phyloP scores from a whole-genome alignment of 2,797 vertebrate species.

The Enteromius fasciolatus region DNA sequence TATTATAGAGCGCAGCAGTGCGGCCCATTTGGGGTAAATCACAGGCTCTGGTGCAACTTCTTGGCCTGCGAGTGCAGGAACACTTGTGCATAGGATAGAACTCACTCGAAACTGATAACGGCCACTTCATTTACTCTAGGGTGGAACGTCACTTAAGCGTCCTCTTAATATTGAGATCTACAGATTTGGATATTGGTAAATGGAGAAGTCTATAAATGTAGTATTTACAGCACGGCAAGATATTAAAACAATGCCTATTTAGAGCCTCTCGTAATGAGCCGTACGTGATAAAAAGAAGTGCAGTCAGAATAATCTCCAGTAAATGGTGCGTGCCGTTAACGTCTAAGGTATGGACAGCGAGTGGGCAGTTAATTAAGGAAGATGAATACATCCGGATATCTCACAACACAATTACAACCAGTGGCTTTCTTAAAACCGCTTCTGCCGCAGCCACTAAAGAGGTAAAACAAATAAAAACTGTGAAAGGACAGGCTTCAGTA shows the following conservation, averaged over 20 bases:
- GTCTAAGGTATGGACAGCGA: slow-evolving; percentile 45
- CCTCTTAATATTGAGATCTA: background rate
- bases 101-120: slow-evolving; percentile 2
- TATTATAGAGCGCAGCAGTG: slow-evolving; percentile 98
- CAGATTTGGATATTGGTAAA: slow-evolving; percentile 5
- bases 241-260: slow-evolving; percentile 16
- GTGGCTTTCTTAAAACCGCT: slow-evolving; percentile 8
- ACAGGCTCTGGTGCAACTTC: slow-evolving; percentile 78
- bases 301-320: slow-evolving; percentile 44
- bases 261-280: slow-evolving; percentile 31
- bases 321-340: slow-evolving; percentile 50
- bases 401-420: slow-evolving; percentile 35
- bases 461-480: slow-evolving; percentile 1
- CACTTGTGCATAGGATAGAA: slow-evolving; percentile 60
- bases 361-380: slow-evolving; percentile 49
- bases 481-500: slow-evolving; percentile 20
- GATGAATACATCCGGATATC: slow-evolving; percentile 35
- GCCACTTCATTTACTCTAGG: slow-evolving; percentile 12
- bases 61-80: slow-evolving; percentile 78
- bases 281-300: slow-evolving; percentile 35
- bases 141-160: background rate
- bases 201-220: background rate
- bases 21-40: slow-evolving; percentile 97
- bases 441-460: slow-evolving; percentile 28
- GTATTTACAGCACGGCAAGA: background rate